These are phyloP conservation scores for Troides aeacus DNA, from an alignment of 2,888 invertebrate genomes.

Conservation along the genomic window DNA sequence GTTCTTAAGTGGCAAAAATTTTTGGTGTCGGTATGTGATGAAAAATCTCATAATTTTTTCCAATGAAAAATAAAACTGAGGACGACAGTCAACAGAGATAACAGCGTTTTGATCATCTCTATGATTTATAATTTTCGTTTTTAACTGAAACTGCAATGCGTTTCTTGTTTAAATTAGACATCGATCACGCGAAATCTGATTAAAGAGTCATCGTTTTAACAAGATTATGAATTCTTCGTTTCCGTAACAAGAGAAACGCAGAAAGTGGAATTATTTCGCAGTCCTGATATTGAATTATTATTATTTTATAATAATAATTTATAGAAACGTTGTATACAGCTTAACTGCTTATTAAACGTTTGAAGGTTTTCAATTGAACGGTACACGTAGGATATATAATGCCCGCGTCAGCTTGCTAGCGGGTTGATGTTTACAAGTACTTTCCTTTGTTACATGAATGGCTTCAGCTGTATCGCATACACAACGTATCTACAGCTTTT, in stretches of 20 bases:
- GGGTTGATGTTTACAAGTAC: slow-evolving; percentile 15
- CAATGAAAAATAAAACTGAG: no score
- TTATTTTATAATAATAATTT: background rate
- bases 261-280: background rate
- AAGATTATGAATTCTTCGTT: no score
- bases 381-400: slow-evolving; percentile 33
- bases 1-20: no score
- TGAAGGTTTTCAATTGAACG: slow-evolving; percentile 19
- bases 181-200: no score
- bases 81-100: no score
- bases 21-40: no score
- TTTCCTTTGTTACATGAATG: slow-evolving; percentile 28
- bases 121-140: no score
- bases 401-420: slow-evolving; percentile 52
- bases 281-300: background rate
- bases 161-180: no score
- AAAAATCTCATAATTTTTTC: no score
- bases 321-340: background rate
- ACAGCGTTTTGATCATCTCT: no score
- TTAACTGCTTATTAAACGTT: slow-evolving; percentile 10
- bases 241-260: background rate
- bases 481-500: slow-evolving; percentile 6
- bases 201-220: no score
- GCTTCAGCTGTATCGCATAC: slow-evolving; percentile 28
- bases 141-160: no score